A percentile compares a stretch with the other conserved stretches of the same genome.
phyloP scores from a whole-genome alignment of 2,888 invertebrate species.

The Ametastegia equiseti region DNA sequence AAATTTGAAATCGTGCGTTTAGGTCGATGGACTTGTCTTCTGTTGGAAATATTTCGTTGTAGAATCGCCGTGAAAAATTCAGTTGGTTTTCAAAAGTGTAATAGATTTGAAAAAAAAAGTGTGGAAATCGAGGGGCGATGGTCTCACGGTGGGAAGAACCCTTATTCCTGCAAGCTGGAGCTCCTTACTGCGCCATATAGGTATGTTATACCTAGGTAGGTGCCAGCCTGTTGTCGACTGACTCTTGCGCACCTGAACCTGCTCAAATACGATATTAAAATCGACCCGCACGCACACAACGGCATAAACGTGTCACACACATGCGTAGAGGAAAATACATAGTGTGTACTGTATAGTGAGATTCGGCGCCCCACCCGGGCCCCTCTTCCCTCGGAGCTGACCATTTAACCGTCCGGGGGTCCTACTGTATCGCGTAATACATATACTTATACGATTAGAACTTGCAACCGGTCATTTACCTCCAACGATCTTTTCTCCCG shows the following conservation, averaged over 20 bases:
- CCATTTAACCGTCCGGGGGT: not conserved
- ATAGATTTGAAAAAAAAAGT: too few species aligned
- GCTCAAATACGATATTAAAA: constrained; percentile 3
- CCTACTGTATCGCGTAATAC: not conserved
- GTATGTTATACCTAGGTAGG: too few species aligned
- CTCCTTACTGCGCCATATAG: too few species aligned
- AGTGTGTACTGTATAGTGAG: not conserved
- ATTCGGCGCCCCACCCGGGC: not conserved
- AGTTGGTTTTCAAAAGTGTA: too few species aligned
- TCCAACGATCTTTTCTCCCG: constrained; percentile 32
- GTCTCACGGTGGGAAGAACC: not conserved
- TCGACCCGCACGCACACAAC: not conserved
- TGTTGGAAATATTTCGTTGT: too few species aligned
- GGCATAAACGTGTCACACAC: not conserved
- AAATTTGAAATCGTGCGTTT: too few species aligned
- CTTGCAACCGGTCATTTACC: constrained; percentile 26
- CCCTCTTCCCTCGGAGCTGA: constrained; percentile 14
- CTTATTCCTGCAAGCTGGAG: not conserved
- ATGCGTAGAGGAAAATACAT: not conserved
- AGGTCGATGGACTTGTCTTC: too few species aligned
- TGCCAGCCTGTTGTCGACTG: too few species aligned
- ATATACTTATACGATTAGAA: constrained; percentile 1
- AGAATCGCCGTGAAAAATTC: too few species aligned
- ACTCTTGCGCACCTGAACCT: constrained; percentile 19
- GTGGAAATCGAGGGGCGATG: constrained; percentile 15